Conservation (phyloP, 2,797 vertebrate species). For the Neosalanx taihuensis region DNA sequence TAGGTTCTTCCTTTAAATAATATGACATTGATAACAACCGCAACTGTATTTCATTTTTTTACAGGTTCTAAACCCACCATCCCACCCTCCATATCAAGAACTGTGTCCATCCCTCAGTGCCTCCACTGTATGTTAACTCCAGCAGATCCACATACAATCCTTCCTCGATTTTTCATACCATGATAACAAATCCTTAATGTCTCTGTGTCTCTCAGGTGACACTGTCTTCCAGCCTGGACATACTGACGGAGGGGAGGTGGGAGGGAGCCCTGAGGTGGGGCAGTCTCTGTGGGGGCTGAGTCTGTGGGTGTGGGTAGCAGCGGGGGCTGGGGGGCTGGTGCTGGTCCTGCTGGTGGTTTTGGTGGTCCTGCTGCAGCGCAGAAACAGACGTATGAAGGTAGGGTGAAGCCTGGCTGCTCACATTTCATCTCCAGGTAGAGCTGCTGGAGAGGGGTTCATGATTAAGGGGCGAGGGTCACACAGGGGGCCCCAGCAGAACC, state of each 20-base stretch:
- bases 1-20: too few species aligned
- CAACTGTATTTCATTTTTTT: too few species aligned
- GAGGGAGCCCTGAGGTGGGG: fast-evolving
- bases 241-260: neutral
- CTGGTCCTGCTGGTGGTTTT: constrained; percentile 48
- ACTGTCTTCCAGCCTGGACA: too few species aligned
- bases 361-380: constrained; percentile 34
- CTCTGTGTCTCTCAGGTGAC: neutral
- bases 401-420: neutral
- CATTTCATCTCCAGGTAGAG: neutral
- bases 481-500: neutral
- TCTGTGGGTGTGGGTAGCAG: constrained; percentile 63
- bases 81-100: too few species aligned
- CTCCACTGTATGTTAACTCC: neutral
- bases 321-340: constrained; percentile 42
- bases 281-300: neutral
- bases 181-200: neutral
- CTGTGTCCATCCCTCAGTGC: fast-evolving
- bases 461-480: neutral
- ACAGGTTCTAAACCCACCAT: too few species aligned
- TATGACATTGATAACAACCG: too few species aligned
- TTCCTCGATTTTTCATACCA: neutral
- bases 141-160: neutral
- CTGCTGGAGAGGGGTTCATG: too few species aligned
- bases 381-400: constrained; percentile 61